Conservation (phyloP, 2,113 vertebrate species). For the Dasypus novemcinctus region DNA sequence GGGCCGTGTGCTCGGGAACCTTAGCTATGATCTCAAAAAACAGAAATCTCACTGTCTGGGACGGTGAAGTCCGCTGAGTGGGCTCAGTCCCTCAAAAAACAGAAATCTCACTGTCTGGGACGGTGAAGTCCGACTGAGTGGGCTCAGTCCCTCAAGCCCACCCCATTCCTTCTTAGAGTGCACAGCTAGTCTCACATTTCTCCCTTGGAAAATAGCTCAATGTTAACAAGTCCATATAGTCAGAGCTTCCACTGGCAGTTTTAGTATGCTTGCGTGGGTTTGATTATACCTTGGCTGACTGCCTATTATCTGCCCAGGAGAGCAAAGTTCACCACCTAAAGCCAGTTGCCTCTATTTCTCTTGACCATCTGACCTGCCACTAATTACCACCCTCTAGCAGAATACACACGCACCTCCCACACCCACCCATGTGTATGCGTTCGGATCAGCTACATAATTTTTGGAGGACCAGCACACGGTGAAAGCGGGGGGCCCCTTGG, state of each 20-base stretch:
- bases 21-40: neutral
- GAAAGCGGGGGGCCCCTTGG: neutral
- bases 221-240: neutral
- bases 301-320: neutral
- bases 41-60: neutral
- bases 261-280: neutral
- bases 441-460: neutral
- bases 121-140: neutral
- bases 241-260: neutral
- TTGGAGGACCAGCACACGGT: too few relatives aligned
- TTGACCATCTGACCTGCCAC: neutral
- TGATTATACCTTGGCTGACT: neutral
- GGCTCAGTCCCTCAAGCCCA: neutral
- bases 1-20: neutral
- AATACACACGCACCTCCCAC: neutral
- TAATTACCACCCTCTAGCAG: neutral
- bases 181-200: neutral
- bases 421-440: neutral
- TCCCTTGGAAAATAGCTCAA: neutral
- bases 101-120: neutral
- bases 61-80: neutral
- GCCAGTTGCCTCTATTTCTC: neutral
- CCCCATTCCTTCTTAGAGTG: neutral
- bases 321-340: neutral
- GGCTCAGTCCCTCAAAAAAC: neutral